Conservation (phyloP, 2,888 invertebrate genomes). For the Andrena minutula region DNA sequence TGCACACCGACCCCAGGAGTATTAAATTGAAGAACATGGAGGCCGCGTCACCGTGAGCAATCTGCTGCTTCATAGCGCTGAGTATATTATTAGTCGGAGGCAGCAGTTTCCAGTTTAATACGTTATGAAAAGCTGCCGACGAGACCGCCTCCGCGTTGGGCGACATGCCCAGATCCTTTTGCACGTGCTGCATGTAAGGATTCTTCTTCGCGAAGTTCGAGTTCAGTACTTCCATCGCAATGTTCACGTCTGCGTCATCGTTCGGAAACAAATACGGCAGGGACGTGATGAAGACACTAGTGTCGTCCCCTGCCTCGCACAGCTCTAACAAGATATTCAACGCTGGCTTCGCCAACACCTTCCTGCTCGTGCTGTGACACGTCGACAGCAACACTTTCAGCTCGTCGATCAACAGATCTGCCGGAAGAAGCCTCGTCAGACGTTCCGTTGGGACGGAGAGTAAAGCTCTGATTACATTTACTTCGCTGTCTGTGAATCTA, state of each 20-base stretch:
- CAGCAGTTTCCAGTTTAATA: constrained; percentile 78
- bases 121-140: constrained; percentile 80
- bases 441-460: constrained; percentile 77
- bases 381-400: constrained; percentile 77
- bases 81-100: constrained; percentile 78
- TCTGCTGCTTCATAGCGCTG: constrained; percentile 76
- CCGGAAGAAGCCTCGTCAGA: constrained; percentile 73
- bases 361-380: constrained; percentile 74
- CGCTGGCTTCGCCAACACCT: constrained; percentile 76
- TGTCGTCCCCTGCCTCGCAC: constrained; percentile 84
- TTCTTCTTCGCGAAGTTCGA: constrained; percentile 85
- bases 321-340: constrained; percentile 79
- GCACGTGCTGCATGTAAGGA: constrained; percentile 77
- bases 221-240: constrained; percentile 84
- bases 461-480: constrained; percentile 87
- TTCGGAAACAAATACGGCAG: constrained; percentile 88
- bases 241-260: constrained; percentile 82
- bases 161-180: constrained; percentile 70
- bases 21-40: constrained; percentile 81
- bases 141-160: constrained; percentile 75
- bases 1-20: constrained; percentile 81
- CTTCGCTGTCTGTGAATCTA: constrained; percentile 89
- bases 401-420: constrained; percentile 77
- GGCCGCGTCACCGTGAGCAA: constrained; percentile 76
- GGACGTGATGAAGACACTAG: constrained; percentile 87